Evolutionary conservation across 2,113 vertebrate genomes (phyloP), one percentile per base, ranked within the genome.

Genomic region (Callaeas wilsoni): DNA sequence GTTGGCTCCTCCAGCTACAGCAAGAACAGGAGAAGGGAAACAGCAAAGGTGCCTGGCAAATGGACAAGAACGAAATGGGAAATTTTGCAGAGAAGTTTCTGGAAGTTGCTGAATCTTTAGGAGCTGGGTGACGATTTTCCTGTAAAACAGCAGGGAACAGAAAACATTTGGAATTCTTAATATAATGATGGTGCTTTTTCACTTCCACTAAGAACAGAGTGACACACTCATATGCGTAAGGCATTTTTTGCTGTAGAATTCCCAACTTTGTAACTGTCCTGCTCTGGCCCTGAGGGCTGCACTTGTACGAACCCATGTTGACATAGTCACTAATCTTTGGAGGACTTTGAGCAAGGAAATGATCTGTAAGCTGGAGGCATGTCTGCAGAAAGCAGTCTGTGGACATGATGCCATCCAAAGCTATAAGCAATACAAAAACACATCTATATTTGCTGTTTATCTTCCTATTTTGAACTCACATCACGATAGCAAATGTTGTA

Each of bases 281-380:
- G 4, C 84, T 80, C 84, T 95, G 87, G 42, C 80, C 79, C 69
- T 65, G 81, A 81, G 93, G 53, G 30, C 59, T 84, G 50, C 52
- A 74, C 89, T 90, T 89, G 46, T 57, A 26, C 69, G 78, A 95
- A 44, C 39, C 7, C 6, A 50, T 84, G 62, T 84, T 90, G 87
- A 82, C 94, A 76, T 52, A 59, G 35, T 85, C 85, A 64, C 44
- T 93, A 90, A 95, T 92, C 57, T 75, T 94, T 83, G 82, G 46
- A 93, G 77, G 37, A 29, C 53, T 88, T 63, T 22, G 13, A 80
- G 79, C 77, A 90, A 91, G 52, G 47, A 94, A 94, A 80, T 69
- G 32, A 74, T 81, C 64, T 69, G 18, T 78, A 35, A 57, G 46
- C 41, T 75, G 47, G 67, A 92, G 59, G 23, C 62, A 50, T 16